Evolutionary conservation across 1,140 invertebrate species (phyloP), one percentile per base, ranked within the genome.

Genomic region (Eriocheir sinensis): DNA sequence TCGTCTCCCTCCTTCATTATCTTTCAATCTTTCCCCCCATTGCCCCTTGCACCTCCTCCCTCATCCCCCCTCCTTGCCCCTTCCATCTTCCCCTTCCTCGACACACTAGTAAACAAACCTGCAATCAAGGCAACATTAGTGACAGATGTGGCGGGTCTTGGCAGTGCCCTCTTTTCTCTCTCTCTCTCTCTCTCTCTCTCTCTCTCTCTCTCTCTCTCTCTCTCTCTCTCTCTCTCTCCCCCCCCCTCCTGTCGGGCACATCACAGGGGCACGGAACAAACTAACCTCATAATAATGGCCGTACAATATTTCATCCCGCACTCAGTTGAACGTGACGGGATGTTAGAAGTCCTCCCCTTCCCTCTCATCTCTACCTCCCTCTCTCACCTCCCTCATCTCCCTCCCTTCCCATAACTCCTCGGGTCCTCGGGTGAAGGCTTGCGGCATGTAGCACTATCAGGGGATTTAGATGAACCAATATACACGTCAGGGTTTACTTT

Each of bases 191-290:
- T 88, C 36, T 88, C 86, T 88, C 86, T 88, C 86, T 88, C 86
- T 88, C 86, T 88, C 40, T 88, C 36, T 88, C 86, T 88, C 86
- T 88, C 86, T 88, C 86, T 88, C 86, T 88, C 86, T 88, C 34
- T 41, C 81, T 85, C 81, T 85, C 81, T 85, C 53, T 72, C 53
- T 72, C 53, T 72, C 53, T 72, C 60, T 72, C 60, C n/a, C 60
- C n/a, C 60, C n/a, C 21, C 27, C 60, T n/a, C 53, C 17, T 60
- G 3, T 9, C 53, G 3, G 44, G 15, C 44, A 48, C 44, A 48
- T n/a, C n/a, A n/a, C n/a, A n/a, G n/a, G n/a, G n/a, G n/a, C n/a
- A n/a, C n/a, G n/a, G n/a, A n/a, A n/a, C n/a, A n/a, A n/a, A n/a
- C n/a, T n/a, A n/a, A n/a, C n/a, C n/a, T n/a, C n/a, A n/a, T n/a